Conservation (phyloP, 2,797 vertebrate genomes). For the Artibeus lituratus region DNA sequence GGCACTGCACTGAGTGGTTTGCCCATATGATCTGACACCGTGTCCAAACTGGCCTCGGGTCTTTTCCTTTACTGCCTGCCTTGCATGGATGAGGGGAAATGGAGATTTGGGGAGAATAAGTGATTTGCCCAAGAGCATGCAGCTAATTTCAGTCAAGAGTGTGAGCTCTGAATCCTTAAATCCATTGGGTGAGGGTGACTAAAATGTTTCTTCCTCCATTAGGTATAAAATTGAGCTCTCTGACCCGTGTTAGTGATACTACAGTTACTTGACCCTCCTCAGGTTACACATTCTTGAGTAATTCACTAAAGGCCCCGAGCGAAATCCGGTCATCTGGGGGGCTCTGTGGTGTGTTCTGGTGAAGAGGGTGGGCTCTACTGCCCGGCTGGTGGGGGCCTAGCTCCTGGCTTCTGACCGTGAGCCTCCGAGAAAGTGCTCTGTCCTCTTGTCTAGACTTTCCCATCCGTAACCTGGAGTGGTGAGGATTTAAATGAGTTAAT, state of each 20-base stretch:
- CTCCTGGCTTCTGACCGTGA: not conserved
- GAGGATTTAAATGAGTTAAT: not conserved
- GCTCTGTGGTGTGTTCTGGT: fast-evolving
- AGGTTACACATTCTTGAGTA: not conserved
- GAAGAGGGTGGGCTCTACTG: fast-evolving
- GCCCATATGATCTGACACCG: not conserved
- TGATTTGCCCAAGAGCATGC: not conserved
- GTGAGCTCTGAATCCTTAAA: not conserved
- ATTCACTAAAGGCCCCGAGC: not conserved
- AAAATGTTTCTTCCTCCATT: not conserved
- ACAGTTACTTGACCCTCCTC: not conserved
- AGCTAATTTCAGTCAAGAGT: not conserved
- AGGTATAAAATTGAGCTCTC: not conserved
- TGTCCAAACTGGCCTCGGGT: not conserved
- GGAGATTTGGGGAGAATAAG: not conserved
- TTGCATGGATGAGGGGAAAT: not conserved
- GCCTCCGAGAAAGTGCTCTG: not conserved
- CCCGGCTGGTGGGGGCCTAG: not conserved
- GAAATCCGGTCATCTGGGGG: not conserved
- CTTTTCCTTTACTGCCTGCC: not conserved
- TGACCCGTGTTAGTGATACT: no score
- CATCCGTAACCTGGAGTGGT: not conserved
- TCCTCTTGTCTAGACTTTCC: not conserved
- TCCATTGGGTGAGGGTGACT: not conserved
- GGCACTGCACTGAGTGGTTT: not conserved